Evolutionary conservation across 2,113 vertebrate genomes (phyloP), one percentile per base, ranked within the genome.

Genomic region (Thamnaconus septentrionalis): DNA sequence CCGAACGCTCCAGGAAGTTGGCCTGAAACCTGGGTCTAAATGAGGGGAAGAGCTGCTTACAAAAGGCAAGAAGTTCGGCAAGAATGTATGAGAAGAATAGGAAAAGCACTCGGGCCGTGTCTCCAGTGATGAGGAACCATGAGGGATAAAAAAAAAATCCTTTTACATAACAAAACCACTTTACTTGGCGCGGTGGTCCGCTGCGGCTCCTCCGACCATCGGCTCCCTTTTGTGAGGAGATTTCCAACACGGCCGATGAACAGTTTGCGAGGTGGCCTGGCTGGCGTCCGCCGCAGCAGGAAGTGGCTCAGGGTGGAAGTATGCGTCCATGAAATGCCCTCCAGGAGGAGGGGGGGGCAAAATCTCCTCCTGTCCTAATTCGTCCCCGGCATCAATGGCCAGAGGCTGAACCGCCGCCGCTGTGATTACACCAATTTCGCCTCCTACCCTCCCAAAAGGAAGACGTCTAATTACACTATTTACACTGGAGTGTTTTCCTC

Each of bases 401-500:
- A 47, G 69, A 59, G 83, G 78, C 79, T 76, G 56, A 72, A 48
- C 53, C 8, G 68, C 64, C 66, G 83, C 69, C 72, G 18, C 18
- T 31, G 64, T 85, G 80, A 90, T 89, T 83, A 84, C 56, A 77
- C 56, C 78, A 84, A 85, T 88, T 88, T 83, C 69, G 59, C 75
- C 69, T 12, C 78, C 82, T 67, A 45, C 74, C 83, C 76, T 60
- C 66, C 83, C 77, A 69, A 73, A 70, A 88, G 86, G 89, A 87
- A 90, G 81, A 83, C 73, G 7, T 78, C 79, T 85, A 89, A 88
- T 90, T 79, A 87, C 71, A 53, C 66, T 84, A 64, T 89, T 89
- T 88, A 85, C 81, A 66, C 68, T 59, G 70, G 43, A 75, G 71
- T 5, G 69, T 52, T 65, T 78, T 75, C 64, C 63, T 54, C 64